Percentiles rank a stretch among this genome's conserved stretches.
Evolutionary conservation across 2,888 invertebrate species (phyloP).

Genomic region (Sinotaia quadrata): DNA sequence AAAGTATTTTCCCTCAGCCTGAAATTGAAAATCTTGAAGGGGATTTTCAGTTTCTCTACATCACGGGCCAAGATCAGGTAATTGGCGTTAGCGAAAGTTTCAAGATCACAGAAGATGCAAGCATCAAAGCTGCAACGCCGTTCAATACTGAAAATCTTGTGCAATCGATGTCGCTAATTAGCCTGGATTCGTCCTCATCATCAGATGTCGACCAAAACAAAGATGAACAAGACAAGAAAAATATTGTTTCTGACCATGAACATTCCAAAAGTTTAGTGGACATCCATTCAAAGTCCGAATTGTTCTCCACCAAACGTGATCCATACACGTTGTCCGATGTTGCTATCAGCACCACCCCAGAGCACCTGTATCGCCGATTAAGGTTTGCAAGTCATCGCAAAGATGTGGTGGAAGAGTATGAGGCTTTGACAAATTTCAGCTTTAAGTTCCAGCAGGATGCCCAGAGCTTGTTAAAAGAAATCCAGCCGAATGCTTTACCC

Average conservation of each 20-base stretch:
- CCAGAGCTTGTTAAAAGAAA: background rate
- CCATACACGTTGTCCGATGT: slow-evolving; percentile 5
- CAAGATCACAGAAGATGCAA: background rate
- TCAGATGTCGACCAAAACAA: background rate
- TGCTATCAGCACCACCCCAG: background rate
- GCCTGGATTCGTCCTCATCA: slow-evolving; percentile 15
- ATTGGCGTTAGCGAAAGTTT: slow-evolving; percentile 20
- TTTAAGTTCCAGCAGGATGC: background rate
- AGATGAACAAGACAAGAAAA: background rate
- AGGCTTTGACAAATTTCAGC: background rate
- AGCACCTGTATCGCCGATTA: background rate
- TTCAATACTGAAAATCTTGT: background rate
- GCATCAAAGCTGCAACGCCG: background rate
- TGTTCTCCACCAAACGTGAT: background rate
- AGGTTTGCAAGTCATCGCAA: background rate
- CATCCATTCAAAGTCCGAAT: background rate
- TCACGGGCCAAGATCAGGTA: background rate
- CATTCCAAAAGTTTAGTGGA: background rate
- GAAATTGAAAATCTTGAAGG: slow-evolving; percentile 10
- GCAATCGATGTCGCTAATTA: slow-evolving; percentile 20
- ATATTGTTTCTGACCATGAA: background rate
- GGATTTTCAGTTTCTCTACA: slow-evolving; percentile 22
- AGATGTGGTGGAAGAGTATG: background rate
- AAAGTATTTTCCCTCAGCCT: slow-evolving; percentile 13
- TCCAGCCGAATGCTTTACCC: too few relatives aligned